phyloP scores from a whole-genome alignment of 2,888 invertebrate genomes.

The Lasioglossum oenotherae region DNA sequence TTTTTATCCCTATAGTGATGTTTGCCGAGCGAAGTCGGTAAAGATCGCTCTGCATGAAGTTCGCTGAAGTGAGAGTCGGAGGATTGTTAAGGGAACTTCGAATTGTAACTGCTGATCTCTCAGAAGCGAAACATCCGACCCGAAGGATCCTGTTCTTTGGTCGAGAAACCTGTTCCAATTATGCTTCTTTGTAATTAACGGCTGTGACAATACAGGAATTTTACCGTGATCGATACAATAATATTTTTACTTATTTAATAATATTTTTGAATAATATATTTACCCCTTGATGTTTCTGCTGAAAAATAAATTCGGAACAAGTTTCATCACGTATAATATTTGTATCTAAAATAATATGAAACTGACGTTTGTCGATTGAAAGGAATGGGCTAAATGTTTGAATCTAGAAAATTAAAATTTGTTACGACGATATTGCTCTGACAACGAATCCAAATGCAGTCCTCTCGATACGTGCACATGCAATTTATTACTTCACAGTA shows the following conservation, averaged over 20 bases:
- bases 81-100: slow-evolving; percentile 11
- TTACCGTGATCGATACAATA: background rate
- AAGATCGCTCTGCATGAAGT: slow-evolving; percentile 1
- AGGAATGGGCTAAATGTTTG: too few relatives aligned
- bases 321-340: too few relatives aligned
- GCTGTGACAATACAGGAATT: background rate
- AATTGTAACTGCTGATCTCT: background rate
- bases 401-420: too few relatives aligned
- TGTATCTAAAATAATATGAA: too few relatives aligned
- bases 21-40: background rate
- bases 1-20: slow-evolving; percentile 1
- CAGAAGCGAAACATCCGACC: background rate
- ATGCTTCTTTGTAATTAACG: background rate
- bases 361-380: too few relatives aligned
- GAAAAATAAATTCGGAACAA: too few relatives aligned
- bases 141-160: background rate
- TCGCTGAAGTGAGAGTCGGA: background rate
- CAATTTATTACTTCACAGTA: background rate
- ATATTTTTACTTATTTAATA: too few relatives aligned
- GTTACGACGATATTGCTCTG: too few relatives aligned
- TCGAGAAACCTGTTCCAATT: background rate
- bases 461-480: background rate
- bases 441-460: background rate
- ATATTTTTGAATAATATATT: too few relatives aligned
- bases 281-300: too few relatives aligned